Conservation (phyloP, 2,797 vertebrate genomes). For the Falco cherrug region DNA sequence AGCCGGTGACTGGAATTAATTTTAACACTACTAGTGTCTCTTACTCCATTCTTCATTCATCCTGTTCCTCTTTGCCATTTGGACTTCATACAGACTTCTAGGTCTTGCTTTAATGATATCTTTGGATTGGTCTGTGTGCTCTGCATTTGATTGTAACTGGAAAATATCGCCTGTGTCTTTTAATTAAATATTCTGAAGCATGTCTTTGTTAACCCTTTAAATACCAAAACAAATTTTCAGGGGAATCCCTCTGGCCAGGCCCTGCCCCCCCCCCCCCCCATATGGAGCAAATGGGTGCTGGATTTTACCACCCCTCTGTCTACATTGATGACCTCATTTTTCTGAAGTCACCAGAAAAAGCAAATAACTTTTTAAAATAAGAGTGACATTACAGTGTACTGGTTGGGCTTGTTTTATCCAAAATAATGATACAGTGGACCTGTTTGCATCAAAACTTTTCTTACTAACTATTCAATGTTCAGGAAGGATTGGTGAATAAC, state of each 20-base stretch:
- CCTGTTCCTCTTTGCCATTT: not conserved
- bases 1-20: not conserved
- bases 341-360: not conserved
- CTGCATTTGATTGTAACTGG: not conserved
- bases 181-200: not conserved
- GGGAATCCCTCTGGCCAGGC: not conserved
- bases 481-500: not conserved
- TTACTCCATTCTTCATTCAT: not conserved
- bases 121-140: not conserved
- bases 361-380: not conserved
- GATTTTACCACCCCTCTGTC: not conserved
- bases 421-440: not conserved
- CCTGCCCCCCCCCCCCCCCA: fast-evolving
- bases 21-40: not conserved
- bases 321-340: not conserved
- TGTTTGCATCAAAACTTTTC: not conserved
- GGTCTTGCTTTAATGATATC: not conserved
- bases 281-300: not conserved
- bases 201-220: not conserved
- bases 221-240: not conserved
- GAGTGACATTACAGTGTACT: not conserved
- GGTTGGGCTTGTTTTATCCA: not conserved
- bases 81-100: not conserved
- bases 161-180: not conserved
- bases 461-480: not conserved